Evolutionary conservation across 2,113 vertebrate species (phyloP).

Genomic region (Plecotus auritus): DNA sequence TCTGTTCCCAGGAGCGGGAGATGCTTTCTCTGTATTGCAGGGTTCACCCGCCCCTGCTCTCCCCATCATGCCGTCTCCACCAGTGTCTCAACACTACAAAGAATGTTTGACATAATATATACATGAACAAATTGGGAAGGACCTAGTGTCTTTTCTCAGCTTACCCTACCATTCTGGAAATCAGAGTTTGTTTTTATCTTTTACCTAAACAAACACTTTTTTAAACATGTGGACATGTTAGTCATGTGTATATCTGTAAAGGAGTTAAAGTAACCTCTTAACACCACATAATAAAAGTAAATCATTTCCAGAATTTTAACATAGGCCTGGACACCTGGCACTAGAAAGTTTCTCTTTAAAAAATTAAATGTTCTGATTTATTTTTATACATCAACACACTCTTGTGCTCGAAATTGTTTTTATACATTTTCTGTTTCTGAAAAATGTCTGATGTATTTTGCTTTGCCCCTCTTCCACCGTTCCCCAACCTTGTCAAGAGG

Average conservation of each 20-base stretch:
- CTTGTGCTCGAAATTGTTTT: neutral
- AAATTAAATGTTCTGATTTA: neutral
- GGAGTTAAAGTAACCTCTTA: neutral
- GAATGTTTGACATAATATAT: neutral
- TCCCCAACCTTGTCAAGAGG: neutral
- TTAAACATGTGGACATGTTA: neutral
- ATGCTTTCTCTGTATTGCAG: neutral
- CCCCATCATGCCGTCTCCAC: accelerated
- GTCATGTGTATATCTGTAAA: neutral
- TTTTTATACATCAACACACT: neutral
- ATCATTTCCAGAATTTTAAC: neutral
- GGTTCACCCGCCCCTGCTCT: neutral
- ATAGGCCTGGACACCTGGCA: neutral
- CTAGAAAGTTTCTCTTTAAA: neutral
- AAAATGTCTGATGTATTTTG: neutral
- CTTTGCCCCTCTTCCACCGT: neutral
- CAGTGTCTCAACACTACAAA: neutral
- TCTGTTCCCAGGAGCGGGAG: neutral
- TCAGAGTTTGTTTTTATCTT: neutral
- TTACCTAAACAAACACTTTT: neutral
- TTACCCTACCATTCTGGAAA: neutral
- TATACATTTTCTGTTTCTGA: neutral
- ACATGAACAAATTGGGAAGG: neutral
- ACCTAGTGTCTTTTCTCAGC: neutral
- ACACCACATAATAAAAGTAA: neutral